Conservation (phyloP, 2,888 invertebrate genomes). For the Coelopa pilipes region DNA sequence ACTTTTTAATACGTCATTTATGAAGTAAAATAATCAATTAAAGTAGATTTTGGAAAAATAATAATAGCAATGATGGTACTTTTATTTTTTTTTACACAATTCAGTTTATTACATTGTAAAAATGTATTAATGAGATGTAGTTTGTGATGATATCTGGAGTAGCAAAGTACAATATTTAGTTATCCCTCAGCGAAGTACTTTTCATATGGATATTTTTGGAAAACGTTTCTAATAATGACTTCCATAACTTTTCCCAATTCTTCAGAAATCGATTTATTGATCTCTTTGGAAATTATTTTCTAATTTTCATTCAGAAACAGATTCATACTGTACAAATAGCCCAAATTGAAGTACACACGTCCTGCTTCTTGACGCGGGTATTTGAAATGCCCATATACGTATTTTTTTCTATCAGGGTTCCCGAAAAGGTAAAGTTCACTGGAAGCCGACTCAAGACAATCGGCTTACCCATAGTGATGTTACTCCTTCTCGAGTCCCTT, state of each 20-base stretch:
- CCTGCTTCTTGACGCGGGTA: conserved; percentile 38
- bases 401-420: conserved; percentile 42
- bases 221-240: conserved; percentile 60
- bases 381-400: conserved; percentile 46
- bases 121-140: no score
- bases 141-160: no score
- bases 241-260: conserved; percentile 60
- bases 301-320: conserved; percentile 68
- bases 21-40: no score
- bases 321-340: conserved; percentile 67
- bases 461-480: conserved; percentile 49
- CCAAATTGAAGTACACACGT: conserved; percentile 53
- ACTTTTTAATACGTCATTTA: no score
- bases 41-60: no score
- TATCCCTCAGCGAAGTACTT: conserved; percentile 45
- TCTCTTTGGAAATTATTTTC: conserved; percentile 49
- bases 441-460: neutral
- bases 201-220: conserved; percentile 57
- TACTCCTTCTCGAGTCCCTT: conserved; percentile 55
- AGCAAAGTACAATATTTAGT: no score
- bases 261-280: conserved; percentile 42
- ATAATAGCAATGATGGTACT: no score
- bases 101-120: no score
- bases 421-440: no score
- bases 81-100: no score